Conservation (phyloP, 1,140 invertebrate species). For the Antheraea pernyi region DNA sequence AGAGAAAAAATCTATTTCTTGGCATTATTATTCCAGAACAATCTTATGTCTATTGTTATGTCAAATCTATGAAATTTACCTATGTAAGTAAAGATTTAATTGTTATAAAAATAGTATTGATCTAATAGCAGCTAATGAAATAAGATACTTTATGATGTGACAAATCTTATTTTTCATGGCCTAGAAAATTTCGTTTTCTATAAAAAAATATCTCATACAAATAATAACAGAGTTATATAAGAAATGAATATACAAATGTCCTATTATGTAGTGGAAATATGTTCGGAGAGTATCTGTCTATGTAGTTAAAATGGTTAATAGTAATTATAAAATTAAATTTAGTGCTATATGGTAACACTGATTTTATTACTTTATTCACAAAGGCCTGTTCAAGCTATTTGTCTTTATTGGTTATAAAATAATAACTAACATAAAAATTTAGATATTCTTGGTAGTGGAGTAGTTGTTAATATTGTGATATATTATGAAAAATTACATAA, state of each 20-base stretch:
- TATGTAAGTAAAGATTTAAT: too few species aligned
- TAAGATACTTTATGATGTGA: background rate
- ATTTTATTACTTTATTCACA: background rate
- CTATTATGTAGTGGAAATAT: background rate
- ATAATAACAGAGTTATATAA: too few species aligned
- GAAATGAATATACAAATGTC: background rate
- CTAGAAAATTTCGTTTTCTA: background rate
- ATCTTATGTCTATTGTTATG: background rate
- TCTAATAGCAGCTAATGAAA: background rate
- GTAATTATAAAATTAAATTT: background rate
- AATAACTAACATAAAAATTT: background rate
- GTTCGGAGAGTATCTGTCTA: background rate
- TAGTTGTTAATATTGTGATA: slow-evolving; percentile 75
- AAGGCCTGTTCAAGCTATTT: background rate
- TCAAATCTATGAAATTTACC: background rate
- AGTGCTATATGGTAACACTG: background rate
- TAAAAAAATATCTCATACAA: background rate
- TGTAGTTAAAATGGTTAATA: background rate
- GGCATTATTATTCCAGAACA: too few species aligned
- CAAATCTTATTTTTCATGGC: background rate
- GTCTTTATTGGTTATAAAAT: background rate
- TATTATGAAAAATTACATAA: slow-evolving; percentile 60
- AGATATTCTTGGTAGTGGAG: slow-evolving; percentile 33
- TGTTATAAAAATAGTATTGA: background rate
- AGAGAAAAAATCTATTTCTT: too few species aligned